Conservation (phyloP, 2,113 vertebrate genomes). For the Symphodus melops region DNA sequence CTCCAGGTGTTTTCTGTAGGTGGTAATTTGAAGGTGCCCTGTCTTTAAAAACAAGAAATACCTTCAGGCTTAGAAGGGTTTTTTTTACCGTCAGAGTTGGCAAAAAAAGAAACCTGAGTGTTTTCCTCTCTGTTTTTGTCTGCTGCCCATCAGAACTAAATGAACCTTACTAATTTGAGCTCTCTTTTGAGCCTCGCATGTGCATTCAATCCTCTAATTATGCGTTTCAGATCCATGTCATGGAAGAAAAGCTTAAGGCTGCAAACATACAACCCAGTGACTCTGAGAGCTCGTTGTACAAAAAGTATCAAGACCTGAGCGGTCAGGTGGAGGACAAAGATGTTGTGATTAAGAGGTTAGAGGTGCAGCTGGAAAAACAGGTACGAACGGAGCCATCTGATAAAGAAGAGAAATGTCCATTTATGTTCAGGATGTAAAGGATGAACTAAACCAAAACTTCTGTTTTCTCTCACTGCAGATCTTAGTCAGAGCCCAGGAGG, state of each 20-base stretch:
- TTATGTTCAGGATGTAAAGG: constrained; percentile 58
- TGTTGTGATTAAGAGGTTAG: constrained; percentile 84
- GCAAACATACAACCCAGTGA: constrained; percentile 83
- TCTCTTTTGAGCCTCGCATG: background rate
- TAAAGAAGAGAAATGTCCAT: constrained; percentile 55
- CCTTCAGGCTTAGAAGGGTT: constrained; percentile 33
- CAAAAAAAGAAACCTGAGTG: background rate
- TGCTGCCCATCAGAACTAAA: constrained; percentile 25
- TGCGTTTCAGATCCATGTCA: constrained; percentile 84
- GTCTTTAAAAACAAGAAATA: constrained; percentile 45
- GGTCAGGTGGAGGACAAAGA: constrained; percentile 86
- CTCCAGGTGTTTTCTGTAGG: constrained; percentile 63
- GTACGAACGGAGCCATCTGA: constrained; percentile 70
- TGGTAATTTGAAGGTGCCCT: constrained; percentile 51
- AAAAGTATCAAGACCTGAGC: constrained; percentile 86
- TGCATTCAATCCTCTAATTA: constrained; percentile 36
- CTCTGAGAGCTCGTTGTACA: constrained; percentile 83
- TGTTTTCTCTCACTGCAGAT: constrained; percentile 82
- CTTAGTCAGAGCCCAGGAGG: constrained; percentile 91
- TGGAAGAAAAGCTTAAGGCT: constrained; percentile 90
- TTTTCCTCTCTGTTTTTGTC: constrained; percentile 28
- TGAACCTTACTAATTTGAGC: constrained; percentile 16
- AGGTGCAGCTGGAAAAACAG: constrained; percentile 89
- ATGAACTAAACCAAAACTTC: constrained; percentile 28
- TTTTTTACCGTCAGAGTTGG: constrained; percentile 12